Evolutionary conservation across 2,888 invertebrate species (phyloP).

Genomic region (Pammene aurita): DNA sequence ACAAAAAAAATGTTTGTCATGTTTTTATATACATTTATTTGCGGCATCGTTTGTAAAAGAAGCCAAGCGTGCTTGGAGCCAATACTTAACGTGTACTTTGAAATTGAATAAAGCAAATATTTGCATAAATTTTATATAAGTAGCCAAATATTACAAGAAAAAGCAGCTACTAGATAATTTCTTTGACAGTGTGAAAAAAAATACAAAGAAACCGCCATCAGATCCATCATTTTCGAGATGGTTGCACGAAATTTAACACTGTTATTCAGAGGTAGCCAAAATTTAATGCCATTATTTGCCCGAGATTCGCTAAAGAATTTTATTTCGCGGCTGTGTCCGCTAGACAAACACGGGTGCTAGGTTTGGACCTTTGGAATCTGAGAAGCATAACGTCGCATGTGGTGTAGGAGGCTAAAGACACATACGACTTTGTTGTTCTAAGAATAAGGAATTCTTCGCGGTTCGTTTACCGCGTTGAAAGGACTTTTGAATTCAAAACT

Average conservation of each 20-base stretch:
- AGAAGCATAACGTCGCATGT: not conserved
- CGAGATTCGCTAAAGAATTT: constrained; percentile 59
- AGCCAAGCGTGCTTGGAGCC: constrained; percentile 22
- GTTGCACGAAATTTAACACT: constrained; percentile 79
- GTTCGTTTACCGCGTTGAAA: constrained; percentile 71
- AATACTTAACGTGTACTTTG: constrained; percentile 14
- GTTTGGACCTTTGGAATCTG: constrained; percentile 46
- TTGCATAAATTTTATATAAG: constrained; percentile 32
- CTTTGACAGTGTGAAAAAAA: constrained; percentile 41
- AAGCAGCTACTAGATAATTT: constrained; percentile 34
- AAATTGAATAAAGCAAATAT: constrained; percentile 32
- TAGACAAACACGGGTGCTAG: constrained; percentile 72
- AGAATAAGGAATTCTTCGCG: constrained; percentile 72
- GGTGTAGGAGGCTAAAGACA: not conserved
- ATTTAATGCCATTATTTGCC: constrained; percentile 73
- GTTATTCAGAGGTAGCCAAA: constrained; percentile 69
- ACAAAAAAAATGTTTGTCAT: too few relatives aligned
- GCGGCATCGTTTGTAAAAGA: constrained; percentile 4
- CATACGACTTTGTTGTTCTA: constrained; percentile 7
- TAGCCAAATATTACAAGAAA: constrained; percentile 19
- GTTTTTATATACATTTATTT: too few relatives aligned
- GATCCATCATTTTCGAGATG: constrained; percentile 74
- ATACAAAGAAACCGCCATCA: constrained; percentile 67
- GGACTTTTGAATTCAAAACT: constrained; percentile 59
- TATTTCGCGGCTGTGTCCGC: constrained; percentile 69